Evolutionary conservation across 2,797 vertebrate species (phyloP).

Genomic region (Chelonia mydas): DNA sequence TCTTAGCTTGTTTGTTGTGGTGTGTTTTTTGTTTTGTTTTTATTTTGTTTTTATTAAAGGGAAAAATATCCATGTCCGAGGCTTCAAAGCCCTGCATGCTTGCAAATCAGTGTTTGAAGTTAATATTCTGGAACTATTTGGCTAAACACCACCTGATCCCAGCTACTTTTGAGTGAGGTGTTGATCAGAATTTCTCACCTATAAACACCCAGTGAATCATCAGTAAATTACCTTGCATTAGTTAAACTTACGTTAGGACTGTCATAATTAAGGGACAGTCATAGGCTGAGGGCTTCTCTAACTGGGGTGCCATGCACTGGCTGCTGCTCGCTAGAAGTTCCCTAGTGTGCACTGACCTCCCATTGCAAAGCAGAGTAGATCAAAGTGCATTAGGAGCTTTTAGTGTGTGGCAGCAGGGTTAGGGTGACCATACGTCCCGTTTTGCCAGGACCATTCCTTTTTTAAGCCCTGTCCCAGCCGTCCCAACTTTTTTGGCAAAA

Average conservation of each 20-base stretch:
- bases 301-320: too few species aligned
- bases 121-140: neutral
- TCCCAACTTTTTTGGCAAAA: too few species aligned
- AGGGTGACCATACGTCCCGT: too few species aligned
- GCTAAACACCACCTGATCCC: neutral
- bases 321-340: too few species aligned
- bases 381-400: too few species aligned
- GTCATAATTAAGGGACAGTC: neutral
- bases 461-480: too few species aligned
- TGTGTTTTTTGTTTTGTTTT: too few species aligned
- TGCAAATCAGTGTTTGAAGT: neutral
- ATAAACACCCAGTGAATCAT: neutral
- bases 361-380: too few species aligned
- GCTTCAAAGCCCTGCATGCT: neutral
- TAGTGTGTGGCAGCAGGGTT: too few species aligned
- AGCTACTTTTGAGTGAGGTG: neutral
- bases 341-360: too few species aligned
- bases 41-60: too few species aligned
- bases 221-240: neutral
- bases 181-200: neutral
- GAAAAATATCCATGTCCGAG: neutral
- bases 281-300: neutral
- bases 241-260: neutral
- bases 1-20: neutral
- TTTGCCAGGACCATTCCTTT: too few species aligned